Conservation (phyloP, 1,140 invertebrate genomes). For the Melanaphis sacchari region DNA sequence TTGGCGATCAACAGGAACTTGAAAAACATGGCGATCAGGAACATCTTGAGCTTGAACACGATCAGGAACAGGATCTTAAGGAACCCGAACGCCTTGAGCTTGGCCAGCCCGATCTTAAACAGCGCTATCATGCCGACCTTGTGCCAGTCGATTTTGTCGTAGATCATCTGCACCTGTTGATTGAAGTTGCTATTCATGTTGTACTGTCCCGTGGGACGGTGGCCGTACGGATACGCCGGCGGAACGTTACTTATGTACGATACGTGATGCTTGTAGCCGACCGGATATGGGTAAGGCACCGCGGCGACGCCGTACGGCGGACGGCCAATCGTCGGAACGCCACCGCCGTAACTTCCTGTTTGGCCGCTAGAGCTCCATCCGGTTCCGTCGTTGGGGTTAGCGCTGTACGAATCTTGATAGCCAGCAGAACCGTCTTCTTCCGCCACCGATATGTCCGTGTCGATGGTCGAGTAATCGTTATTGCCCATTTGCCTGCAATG, state of each 20-base stretch:
- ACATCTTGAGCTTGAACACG: slow-evolving; percentile 56
- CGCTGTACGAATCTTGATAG: neutral
- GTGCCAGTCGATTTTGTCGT: slow-evolving; percentile 49
- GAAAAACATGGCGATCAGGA: slow-evolving; percentile 50
- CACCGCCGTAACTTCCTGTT: neutral
- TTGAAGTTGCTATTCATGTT: neutral
- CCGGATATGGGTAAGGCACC: too few species aligned
- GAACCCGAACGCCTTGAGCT: slow-evolving; percentile 55
- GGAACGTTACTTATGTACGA: neutral
- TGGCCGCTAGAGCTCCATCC: neutral
- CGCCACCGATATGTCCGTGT: slow-evolving; percentile 11
- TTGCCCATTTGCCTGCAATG: neutral
- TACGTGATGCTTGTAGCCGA: neutral
- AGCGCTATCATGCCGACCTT: slow-evolving; percentile 55
- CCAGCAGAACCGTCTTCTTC: neutral
- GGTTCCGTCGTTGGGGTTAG: neutral
- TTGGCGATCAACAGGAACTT: slow-evolving; percentile 58
- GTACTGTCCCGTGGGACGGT: neutral
- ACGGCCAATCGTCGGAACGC: neutral
- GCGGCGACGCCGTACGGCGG: neutral
- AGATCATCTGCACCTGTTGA: slow-evolving; percentile 23
- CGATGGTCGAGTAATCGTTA: neutral
- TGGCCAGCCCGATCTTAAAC: slow-evolving; percentile 55
- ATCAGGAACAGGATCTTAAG: slow-evolving; percentile 57
- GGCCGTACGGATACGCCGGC: neutral